Conservation (phyloP, 2,113 vertebrate species). For the Alethe diademata region DNA sequence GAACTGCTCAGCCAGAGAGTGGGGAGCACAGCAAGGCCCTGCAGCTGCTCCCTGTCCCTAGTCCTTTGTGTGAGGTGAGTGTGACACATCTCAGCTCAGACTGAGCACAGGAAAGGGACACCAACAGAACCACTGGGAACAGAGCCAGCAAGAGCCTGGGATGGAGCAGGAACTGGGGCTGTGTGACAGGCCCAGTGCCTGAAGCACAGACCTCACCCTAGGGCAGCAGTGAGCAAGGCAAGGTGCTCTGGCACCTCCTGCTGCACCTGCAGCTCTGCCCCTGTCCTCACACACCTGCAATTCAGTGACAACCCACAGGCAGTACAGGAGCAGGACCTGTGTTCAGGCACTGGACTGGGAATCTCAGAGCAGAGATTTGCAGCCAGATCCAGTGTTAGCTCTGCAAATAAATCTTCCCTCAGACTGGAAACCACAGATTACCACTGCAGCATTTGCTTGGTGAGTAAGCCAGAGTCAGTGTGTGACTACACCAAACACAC, state of each 20-base stretch:
- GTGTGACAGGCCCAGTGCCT: background rate
- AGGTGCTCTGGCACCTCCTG: background rate
- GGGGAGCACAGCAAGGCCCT: background rate
- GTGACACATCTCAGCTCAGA: background rate
- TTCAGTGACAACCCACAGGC: background rate
- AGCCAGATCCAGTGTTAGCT: background rate
- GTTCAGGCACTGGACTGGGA: background rate
- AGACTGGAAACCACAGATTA: background rate
- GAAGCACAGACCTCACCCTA: background rate
- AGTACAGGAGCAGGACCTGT: background rate
- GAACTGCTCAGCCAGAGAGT: background rate
- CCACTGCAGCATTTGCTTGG: background rate
- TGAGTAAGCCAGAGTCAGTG: background rate
- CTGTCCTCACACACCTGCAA: background rate
- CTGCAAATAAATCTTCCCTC: background rate
- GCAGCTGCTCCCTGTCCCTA: background rate
- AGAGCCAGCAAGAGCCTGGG: background rate
- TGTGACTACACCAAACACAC: background rate
- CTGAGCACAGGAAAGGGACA: background rate
- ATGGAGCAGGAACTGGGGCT: fast-evolving
- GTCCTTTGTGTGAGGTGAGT: too few relatives aligned
- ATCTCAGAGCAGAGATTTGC: background rate
- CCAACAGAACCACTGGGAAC: background rate
- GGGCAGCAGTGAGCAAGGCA: background rate
- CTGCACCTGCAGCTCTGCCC: background rate